Conservation (phyloP, 2,113 vertebrate genomes). For the Nicator chloris region DNA sequence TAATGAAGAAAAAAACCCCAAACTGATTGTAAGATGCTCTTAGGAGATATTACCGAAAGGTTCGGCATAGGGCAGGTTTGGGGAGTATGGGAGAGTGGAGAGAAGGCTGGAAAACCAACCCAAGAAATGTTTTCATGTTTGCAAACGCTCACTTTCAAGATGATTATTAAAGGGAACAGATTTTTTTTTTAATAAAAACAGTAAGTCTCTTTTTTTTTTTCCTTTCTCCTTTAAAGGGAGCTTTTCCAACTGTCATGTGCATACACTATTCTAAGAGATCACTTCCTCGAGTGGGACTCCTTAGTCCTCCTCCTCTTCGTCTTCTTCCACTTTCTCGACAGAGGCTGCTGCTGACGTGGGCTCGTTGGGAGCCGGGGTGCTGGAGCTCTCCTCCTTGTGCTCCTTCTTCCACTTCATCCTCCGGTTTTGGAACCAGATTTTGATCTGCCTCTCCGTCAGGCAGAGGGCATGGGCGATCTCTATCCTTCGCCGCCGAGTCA, state of each 20-base stretch:
- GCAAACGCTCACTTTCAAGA: slow-evolving; percentile 6
- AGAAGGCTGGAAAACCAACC: neutral
- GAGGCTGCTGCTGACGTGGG: slow-evolving; percentile 52
- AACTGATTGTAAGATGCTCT: neutral
- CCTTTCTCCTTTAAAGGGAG: slow-evolving; percentile 47
- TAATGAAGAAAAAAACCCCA: neutral
- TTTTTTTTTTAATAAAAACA: slow-evolving; percentile 14
- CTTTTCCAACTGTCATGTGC: slow-evolving; percentile 67
- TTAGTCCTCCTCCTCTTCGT: slow-evolving; percentile 73
- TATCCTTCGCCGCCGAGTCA: slow-evolving; percentile 84
- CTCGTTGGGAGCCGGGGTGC: slow-evolving; percentile 52
- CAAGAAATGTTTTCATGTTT: neutral
- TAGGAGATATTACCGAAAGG: neutral
- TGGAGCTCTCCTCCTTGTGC: slow-evolving; percentile 76
- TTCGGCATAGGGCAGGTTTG: neutral
- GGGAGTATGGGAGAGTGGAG: neutral
- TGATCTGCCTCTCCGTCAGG: slow-evolving; percentile 89
- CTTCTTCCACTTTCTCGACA: slow-evolving; percentile 68
- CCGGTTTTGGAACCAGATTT: slow-evolving; percentile 93
- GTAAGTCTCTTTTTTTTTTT: neutral
- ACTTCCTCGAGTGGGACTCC: slow-evolving; percentile 14
- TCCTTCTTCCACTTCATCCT: slow-evolving; percentile 96
- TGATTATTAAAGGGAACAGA: neutral
- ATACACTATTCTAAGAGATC: slow-evolving; percentile 34
- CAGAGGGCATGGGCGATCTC: slow-evolving; percentile 87